Evolutionary conservation across 64 coral and sea anemone genomes (phyloP).

Genomic region (Montipora sp.): DNA sequence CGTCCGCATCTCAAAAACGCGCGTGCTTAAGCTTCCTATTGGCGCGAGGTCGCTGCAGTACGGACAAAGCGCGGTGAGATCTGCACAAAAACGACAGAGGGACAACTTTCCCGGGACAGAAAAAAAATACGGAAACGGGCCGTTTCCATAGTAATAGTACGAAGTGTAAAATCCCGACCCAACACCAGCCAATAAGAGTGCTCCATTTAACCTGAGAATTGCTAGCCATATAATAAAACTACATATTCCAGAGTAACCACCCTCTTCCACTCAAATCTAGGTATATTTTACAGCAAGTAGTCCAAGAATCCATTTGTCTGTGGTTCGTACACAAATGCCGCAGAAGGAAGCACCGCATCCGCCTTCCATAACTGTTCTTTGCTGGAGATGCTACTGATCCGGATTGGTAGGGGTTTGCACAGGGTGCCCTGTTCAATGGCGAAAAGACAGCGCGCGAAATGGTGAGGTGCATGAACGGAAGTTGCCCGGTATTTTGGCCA

Average conservation of each 20-base stretch:
- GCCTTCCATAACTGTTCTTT: slow-evolving; percentile 73
- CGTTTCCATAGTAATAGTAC: too few relatives aligned
- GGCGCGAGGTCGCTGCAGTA: too few relatives aligned
- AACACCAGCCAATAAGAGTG: too few relatives aligned
- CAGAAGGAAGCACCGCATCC: slow-evolving; percentile 4
- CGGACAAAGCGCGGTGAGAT: too few relatives aligned
- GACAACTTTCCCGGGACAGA: too few relatives aligned
- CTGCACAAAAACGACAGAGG: too few relatives aligned
- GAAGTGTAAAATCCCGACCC: too few relatives aligned
- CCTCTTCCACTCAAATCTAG: neutral
- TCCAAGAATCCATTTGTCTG: slow-evolving; percentile 47
- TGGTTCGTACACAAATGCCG: slow-evolving; percentile 55
- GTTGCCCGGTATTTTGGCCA: slow-evolving; percentile 40
- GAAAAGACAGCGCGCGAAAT: slow-evolving; percentile 40
- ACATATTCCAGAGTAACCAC: neutral
- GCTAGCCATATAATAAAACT: too few relatives aligned
- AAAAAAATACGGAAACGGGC: too few relatives aligned
- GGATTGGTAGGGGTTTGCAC: slow-evolving; percentile 43
- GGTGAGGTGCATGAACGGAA: slow-evolving; percentile 27
- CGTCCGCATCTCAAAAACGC: too few relatives aligned
- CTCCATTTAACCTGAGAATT: too few relatives aligned
- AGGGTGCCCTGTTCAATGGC: slow-evolving; percentile 33
- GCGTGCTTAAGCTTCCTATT: too few relatives aligned
- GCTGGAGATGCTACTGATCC: slow-evolving; percentile 32
- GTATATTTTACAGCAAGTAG: slow-evolving; percentile 69